These are phyloP conservation scores for Iphiclides podalirius DNA, from an alignment of 2,888 invertebrate species.

Conservation along the genomic window DNA sequence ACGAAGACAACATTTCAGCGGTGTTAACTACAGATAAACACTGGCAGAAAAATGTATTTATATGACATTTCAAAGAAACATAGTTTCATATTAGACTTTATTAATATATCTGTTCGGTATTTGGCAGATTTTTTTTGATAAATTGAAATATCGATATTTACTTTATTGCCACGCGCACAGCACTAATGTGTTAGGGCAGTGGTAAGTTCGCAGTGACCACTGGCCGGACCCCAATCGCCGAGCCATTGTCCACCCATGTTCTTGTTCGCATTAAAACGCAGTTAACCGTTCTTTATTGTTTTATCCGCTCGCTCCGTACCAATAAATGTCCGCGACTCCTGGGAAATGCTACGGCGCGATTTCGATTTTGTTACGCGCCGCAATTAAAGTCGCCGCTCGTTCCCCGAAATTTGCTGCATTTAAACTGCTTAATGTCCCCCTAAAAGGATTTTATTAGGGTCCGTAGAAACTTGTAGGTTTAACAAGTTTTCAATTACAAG, in stretches of 20 bases:
- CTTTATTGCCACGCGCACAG: slow-evolving; percentile 22
- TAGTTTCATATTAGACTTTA: no score
- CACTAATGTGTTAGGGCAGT: slow-evolving; percentile 46
- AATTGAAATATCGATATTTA: slow-evolving; percentile 36
- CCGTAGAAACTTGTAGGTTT: background rate
- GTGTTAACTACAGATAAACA: no score
- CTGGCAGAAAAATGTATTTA: no score
- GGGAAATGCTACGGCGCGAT: slow-evolving; percentile 63
- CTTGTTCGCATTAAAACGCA: slow-evolving; percentile 78
- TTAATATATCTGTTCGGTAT: no score
- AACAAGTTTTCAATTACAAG: slow-evolving; percentile 30
- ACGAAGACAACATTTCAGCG: background rate
- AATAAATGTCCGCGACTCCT: slow-evolving; percentile 73
- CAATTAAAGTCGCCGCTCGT: slow-evolving; percentile 64
- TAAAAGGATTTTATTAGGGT: background rate
- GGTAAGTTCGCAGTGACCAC: slow-evolving; percentile 66
- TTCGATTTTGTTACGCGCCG: slow-evolving; percentile 51
- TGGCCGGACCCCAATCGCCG: slow-evolving; percentile 64
- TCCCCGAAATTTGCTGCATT: slow-evolving; percentile 59
- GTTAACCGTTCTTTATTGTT: slow-evolving; percentile 80
- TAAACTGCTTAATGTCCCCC: slow-evolving; percentile 23
- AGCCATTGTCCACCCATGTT: slow-evolving; percentile 72
- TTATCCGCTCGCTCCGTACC: slow-evolving; percentile 66
- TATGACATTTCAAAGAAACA: no score
- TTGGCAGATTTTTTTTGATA: no score